Base-by-base conservation (phyloP, 2,888 invertebrate species). In the Amblyjoppa proteus region DNA sequence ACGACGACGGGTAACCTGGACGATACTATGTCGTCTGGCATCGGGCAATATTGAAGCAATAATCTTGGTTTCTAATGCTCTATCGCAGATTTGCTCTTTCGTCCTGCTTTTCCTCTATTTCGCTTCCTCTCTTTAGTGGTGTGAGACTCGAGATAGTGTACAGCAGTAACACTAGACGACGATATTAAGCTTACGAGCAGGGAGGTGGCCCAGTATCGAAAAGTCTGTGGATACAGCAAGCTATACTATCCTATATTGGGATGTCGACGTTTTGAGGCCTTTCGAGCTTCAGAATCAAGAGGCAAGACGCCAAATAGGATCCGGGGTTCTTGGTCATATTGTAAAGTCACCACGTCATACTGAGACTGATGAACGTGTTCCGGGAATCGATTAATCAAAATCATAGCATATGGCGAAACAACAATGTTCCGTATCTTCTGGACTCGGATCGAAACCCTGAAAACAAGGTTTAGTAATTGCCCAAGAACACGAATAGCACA, bases 21-120 rank as follows among this genome's bases (percentile, higher is more conserved):
- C 90, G 89, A 89, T 90, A 88, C 90, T 88, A 88, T 90, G 90
- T 89, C 90, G 90, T 88, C 90, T 90, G 90, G 90, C 91, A 92
- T 91, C 90, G 90, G 87, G 91, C 91, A 92, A 93, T 93, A 93
- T 93, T 91, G 93, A 92, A 91, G 93, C 92, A 93, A 93, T 93
- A 93, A 93, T 93, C 93, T 90, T 90, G 89, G 87, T 88, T 89
- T 80, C 88, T 85, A 82, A 84, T 84, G 84, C 85, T 86, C 78
- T 64, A 81, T 75, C 75, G 51, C 45, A 66, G 75, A 83, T 76
- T 77, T 64, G 58, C 75, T 76, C 41, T 82, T 79, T 71, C 82
- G 75, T 75, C 79, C 79, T 41, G 41, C 71, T 58, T 13, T 81
- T 71, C 69, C 20, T 66, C 56, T 56, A 2, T 69, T 82, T 83